Percentiles rank a stretch among this genome's conserved stretches.
These are phyloP conservation scores for Parauchenoglanis punctatus DNA, from an alignment of 2,797 vertebrate species.

Conservation along the genomic window DNA sequence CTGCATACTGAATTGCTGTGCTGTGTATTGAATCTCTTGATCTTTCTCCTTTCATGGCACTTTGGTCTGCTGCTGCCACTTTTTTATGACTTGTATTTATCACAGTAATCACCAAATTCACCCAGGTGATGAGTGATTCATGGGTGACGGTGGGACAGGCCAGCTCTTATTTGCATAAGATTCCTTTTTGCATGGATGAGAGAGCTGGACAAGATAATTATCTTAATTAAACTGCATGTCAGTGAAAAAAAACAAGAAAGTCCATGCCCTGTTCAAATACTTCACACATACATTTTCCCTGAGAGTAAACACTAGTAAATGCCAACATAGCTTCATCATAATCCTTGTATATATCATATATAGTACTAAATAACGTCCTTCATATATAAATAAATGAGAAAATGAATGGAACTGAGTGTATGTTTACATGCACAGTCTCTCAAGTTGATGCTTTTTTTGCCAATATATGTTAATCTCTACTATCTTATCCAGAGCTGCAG, in stretches of 20 bases:
- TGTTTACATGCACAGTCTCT: constrained; percentile 64
- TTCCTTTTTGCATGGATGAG: constrained; percentile 57
- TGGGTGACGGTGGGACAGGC: constrained; percentile 53
- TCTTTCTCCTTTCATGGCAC: constrained; percentile 17
- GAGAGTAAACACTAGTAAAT: constrained; percentile 36
- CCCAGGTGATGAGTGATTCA: constrained; percentile 63
- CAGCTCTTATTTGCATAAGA: constrained; percentile 60
- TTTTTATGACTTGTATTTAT: constrained; percentile 67
- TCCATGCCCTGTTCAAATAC: constrained; percentile 53
- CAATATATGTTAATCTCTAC: constrained; percentile 71
- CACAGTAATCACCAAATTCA: constrained; percentile 65
- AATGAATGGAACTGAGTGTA: constrained; percentile 35
- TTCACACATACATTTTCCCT: constrained; percentile 46
- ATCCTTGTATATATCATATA: constrained; percentile 63
- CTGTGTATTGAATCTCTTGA: constrained; percentile 27
- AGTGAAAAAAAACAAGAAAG: constrained; percentile 70
- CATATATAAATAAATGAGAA: constrained; percentile 51
- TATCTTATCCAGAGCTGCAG: constrained; percentile 60
- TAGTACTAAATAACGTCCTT: constrained; percentile 61
- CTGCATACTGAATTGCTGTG: neutral
- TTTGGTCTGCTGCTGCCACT: constrained; percentile 6
- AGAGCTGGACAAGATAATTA: constrained; percentile 68
- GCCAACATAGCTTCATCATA: constrained; percentile 48
- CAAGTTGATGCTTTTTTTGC: constrained; percentile 60
- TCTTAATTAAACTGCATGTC: constrained; percentile 76